phyloP scores from a whole-genome alignment of 2,797 vertebrate species.

The Gymnothorax reevesii region DNA sequence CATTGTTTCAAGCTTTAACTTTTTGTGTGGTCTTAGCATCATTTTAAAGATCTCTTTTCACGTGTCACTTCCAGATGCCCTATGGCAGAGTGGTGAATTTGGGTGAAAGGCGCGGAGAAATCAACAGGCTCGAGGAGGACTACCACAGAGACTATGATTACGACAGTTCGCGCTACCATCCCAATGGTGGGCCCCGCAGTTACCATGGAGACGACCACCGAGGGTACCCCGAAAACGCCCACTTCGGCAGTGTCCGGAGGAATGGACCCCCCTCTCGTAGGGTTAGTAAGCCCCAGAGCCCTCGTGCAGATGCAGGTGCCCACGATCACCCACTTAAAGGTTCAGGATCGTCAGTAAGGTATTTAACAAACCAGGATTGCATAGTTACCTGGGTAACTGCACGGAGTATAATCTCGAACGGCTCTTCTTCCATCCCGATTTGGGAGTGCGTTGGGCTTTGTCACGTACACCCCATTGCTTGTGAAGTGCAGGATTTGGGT shows the following conservation, averaged over 20 bases:
- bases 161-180: slow-evolving; percentile 71
- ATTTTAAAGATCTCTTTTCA: not conserved
- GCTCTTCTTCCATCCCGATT: too few species aligned
- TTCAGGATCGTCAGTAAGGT: too few species aligned
- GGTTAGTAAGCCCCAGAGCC: slow-evolving; percentile 51
- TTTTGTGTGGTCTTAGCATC: not conserved
- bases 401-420: too few species aligned
- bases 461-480: too few species aligned
- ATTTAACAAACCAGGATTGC: too few species aligned
- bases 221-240: slow-evolving; percentile 64
- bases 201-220: slow-evolving; percentile 74
- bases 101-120: slow-evolving; percentile 65
- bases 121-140: slow-evolving; percentile 71
- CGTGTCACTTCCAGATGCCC: slow-evolving; percentile 48
- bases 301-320: too few species aligned
- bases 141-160: slow-evolving; percentile 69
- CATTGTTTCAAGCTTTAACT: not conserved
- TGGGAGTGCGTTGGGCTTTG: too few species aligned
- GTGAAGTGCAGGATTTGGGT: not conserved
- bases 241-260: slow-evolving; percentile 69
- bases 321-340: too few species aligned
- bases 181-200: slow-evolving; percentile 69
- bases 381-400: too few species aligned
- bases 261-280: slow-evolving; percentile 64
- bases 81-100: slow-evolving; percentile 61